Evolutionary conservation across 2,797 vertebrate genomes (phyloP), one percentile per base, ranked within the genome.

Genomic region (Odontamblyopus lacepedii): DNA sequence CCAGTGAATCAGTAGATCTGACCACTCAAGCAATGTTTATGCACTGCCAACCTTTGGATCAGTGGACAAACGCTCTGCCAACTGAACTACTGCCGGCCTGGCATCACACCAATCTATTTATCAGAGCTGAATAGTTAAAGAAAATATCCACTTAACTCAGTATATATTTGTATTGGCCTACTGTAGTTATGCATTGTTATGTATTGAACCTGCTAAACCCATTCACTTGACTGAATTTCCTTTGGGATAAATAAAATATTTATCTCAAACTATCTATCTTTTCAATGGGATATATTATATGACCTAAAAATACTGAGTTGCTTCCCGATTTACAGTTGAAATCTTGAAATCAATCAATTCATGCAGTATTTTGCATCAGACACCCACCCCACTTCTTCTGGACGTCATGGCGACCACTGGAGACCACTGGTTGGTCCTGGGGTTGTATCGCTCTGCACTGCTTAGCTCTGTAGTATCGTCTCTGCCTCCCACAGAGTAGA

Each of bases 321-420:
- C 7, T 19, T 18, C 18, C 6, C 4, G 51, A 53, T n/a, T 53
- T 53, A 18, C 19, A n/a, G 19, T 53, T 53, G 35, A 38, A 53
- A n/a, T 19, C 53, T 9, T 55, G 6, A n/a, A 53, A 7, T 38
- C 26, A 29, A 60, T 15, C 11, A 5, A 18, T 9, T n/a, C 19
- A n/a, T 38, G 61, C 32, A 35, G 15, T 35, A 19, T 1, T 48
- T 48, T 16, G 13, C 44, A 48, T 4, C 29, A 63, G n/a, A 23
- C 48, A 70, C 75, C 91, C 90, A 99, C 98, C 83, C 98, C 98
- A 0, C 98, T 99, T 12, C 98, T 94, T 57, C 98, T 95, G 44
- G 98, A 99, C 0, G 97, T 99, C 98, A 99, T 99, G 63, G 98
- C 98, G 32, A 99, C 98, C 1, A 99, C 98, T 0, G 98, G 97